A percentile compares a stretch with the other conserved stretches of the same genome.
Evolutionary conservation across 23 tunicate species (phyloP).

Genomic region (Corella eumyota): DNA sequence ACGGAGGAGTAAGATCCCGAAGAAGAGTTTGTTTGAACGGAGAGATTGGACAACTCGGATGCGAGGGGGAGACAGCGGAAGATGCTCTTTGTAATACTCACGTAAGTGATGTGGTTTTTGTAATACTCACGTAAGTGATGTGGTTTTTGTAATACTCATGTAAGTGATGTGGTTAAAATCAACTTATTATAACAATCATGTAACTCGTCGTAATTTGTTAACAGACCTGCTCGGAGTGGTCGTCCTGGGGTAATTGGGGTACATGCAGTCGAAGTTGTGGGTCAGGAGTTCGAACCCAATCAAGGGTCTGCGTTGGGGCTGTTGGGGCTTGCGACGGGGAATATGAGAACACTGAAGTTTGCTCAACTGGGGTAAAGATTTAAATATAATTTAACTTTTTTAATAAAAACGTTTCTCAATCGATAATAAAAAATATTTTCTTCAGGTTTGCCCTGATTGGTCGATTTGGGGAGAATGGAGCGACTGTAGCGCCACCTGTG

Average conservation of each 20-base stretch:
- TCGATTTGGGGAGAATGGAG: constrained; percentile 50
- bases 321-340: constrained; percentile 29
- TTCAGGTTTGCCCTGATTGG: constrained; percentile 63
- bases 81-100: neutral
- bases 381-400: neutral
- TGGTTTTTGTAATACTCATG: too few species aligned
- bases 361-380: constrained; percentile 25
- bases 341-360: constrained; percentile 16
- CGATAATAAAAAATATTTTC: too few species aligned
- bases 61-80: too few species aligned
- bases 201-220: too few species aligned
- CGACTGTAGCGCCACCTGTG: constrained; percentile 70
- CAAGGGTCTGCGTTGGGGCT: constrained; percentile 32
- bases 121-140: neutral
- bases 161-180: too few species aligned
- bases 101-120: neutral
- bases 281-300: constrained; percentile 27
- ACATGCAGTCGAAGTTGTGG: constrained; percentile 49
- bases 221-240: constrained; percentile 63
- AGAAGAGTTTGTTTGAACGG: constrained; percentile 32
- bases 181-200: too few species aligned
- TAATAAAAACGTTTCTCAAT: too few species aligned
- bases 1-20: constrained; percentile 14
- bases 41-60: constrained; percentile 16
- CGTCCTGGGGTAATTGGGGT: constrained; percentile 54